Evolutionary conservation across 2,797 vertebrate genomes (phyloP).

Genomic region (Aulostomus chinensis): DNA sequence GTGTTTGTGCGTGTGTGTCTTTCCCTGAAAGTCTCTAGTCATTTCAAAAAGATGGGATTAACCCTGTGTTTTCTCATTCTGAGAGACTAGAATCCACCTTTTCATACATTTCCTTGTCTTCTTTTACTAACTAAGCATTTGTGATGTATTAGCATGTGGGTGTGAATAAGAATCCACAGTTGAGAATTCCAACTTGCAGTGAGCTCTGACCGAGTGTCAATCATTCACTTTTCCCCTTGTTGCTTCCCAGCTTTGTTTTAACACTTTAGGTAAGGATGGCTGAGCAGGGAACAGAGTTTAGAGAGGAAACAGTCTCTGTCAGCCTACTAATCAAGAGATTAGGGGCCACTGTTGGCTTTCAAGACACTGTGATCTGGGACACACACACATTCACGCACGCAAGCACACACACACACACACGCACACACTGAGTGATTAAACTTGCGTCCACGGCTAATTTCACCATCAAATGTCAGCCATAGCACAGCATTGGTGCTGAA

Average conservation of each 20-base stretch:
- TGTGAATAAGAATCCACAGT: constrained; percentile 7
- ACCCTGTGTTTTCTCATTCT: constrained; percentile 40
- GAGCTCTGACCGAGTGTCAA: constrained; percentile 46
- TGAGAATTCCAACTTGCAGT: too few relatives aligned
- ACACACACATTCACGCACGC: constrained; percentile 34
- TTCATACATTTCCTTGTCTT: neutral
- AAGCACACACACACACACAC: constrained; percentile 21
- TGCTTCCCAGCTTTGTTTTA: constrained; percentile 48
- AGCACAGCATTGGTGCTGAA: constrained; percentile 57
- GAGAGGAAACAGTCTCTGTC: constrained; percentile 69
- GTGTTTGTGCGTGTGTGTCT: constrained; percentile 11
- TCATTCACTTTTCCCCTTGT: constrained; percentile 50
- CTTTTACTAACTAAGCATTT: constrained; percentile 11
- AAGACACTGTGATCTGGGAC: constrained; percentile 63
- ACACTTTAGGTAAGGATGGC: constrained; percentile 61
- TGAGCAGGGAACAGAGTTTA: constrained; percentile 62
- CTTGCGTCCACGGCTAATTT: constrained; percentile 74
- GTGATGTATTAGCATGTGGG: constrained; percentile 11
- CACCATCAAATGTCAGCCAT: constrained; percentile 76
- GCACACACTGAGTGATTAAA: constrained; percentile 65
- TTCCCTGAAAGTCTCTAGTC: constrained; percentile 33
- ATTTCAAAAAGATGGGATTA: constrained; percentile 58
- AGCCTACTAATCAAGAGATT: constrained; percentile 82
- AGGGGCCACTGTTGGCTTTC: constrained; percentile 73
- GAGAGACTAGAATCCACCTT: neutral